Percentiles rank a stretch among this genome's conserved stretches.
Evolutionary conservation across 1,140 invertebrate genomes (phyloP).

Genomic region (Sweltsa coloradensis): DNA sequence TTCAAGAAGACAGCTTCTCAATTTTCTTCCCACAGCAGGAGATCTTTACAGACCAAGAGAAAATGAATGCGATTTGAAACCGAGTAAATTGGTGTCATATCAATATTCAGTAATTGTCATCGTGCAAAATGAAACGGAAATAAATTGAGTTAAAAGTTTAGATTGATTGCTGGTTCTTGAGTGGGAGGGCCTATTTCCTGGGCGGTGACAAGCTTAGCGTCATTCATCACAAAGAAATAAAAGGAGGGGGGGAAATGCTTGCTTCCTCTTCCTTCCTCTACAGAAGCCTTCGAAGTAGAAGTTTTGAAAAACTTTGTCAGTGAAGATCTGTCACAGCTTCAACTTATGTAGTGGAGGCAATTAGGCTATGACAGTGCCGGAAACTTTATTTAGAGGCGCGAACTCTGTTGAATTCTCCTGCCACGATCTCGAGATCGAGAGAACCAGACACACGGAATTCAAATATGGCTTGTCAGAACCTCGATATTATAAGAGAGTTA

Average conservation of each 20-base stretch:
- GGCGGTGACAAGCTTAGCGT: background rate
- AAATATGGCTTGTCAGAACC: too few species aligned
- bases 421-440: too few species aligned
- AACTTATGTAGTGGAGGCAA: conserved; percentile 1
- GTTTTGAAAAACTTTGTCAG: background rate
- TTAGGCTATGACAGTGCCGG: background rate
- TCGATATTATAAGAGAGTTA: too few species aligned
- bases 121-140: conserved; percentile 1
- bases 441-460: too few species aligned
- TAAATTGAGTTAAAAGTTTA: conserved; percentile 1
- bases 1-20: too few species aligned
- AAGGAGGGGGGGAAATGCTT: background rate
- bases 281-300: background rate
- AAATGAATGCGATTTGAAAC: too few species aligned
- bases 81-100: too few species aligned
- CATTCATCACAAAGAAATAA: conserved; percentile 3
- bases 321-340: background rate
- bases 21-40: too few species aligned
- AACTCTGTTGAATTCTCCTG: too few species aligned
- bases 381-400: background rate
- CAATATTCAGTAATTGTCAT: conserved; percentile 1
- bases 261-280: background rate
- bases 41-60: too few species aligned
- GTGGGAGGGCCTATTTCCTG: background rate
- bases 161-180: background rate